Base-by-base conservation (phyloP, 2,797 vertebrate genomes). In the Pagetopsis macropterus region DNA sequence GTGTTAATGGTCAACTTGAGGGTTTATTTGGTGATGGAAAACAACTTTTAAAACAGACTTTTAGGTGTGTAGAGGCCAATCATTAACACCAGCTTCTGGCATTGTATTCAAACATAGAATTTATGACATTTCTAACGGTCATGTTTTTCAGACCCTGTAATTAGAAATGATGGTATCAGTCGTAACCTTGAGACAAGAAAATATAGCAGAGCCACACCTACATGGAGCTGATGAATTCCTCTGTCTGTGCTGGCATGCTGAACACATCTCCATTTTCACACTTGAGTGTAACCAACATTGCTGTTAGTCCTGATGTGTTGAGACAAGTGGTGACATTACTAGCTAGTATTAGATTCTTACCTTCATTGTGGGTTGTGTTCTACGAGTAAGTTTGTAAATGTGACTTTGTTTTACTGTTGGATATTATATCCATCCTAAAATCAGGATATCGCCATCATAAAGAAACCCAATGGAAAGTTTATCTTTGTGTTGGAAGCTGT, bases 241-340 rank as follows among this genome's bases (percentile, higher is more conserved):
- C 23, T 69, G 57, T 91, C 64, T 91, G 88, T 78, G 74, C 83
- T 56, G 79, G 78, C 91, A 88, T 41, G 87, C 79, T 61, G 73
- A 72, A 27, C 50, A 43, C 55, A 21, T 64, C 37, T 72, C 14
- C 31, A 5, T 62, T 80, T 79, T 37, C 50, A 76, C 19, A 23
- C 27, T 31, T 41, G 19, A 17, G 72, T 59, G 52, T 48, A 37
- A 76, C 79, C 72, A 69, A 50, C 45, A 58, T 23, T 23, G 23
- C 40, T 60, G 21, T 14, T 31, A 62, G 51, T 68, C 49, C 63
- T 43, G 65, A 65, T 81, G 56, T 64, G 77, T 70, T 50, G 33
- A 70, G 65, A 48, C 78, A 80, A 70, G 76, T 13, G 31, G 54
- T 62, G 56, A 64, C 52, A 41, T 48, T 56, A 51, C 23, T 27